Base-by-base conservation (phyloP, 2,888 invertebrate genomes). In the Lepidocyrtoides sp. region DNA sequence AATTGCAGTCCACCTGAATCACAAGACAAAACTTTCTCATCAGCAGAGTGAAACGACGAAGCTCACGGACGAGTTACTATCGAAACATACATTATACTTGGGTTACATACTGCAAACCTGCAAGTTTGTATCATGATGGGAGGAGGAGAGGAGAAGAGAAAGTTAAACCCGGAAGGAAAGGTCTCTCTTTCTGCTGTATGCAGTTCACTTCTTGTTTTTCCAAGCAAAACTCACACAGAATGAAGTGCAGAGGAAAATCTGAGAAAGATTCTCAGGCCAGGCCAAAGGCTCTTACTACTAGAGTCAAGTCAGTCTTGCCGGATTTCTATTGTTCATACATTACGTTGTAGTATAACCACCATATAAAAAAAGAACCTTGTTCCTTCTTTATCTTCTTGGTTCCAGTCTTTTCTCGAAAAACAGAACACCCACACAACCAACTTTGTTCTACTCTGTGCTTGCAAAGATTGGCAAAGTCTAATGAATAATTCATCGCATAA, bases 401-500 rank as follows among this genome's bases (percentile, higher is more conserved):
- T n/a, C n/a, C n/a, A n/a, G n/a, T 14, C 75, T 75, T 26, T 75
- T 87, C n/a, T 29, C 32, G 51, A 23, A 60, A n/a, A 63, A 82
- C 48, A 83, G 57, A 20, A 69, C n/a, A n/a, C n/a, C n/a, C n/a
- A n/a, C n/a, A 57, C 77, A 51, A n/a, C 48, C 77, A 77, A 77
- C 57, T 57, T 57, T 12, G 29, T n/a, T n/a, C n/a, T n/a, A n/a
- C n/a, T 29, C 5, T 23, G 26, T n/a, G 17, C 17, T 41, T 20
- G 44, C 0, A 17, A 85, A 75, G 87, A 91, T 91, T 91, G 91
- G 91, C 88, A 51, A 88, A 87, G 54, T 84, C 84, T 88, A 79
- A 88, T 92, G 93, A 93, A 93, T 93, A 89, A 93, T 93, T 93
- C 93, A 93, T 93, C 89, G 90, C 91, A 93, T 91, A 93, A 92